Conservation (phyloP, 2,888 invertebrate species). For the Tenodera sinensis region DNA sequence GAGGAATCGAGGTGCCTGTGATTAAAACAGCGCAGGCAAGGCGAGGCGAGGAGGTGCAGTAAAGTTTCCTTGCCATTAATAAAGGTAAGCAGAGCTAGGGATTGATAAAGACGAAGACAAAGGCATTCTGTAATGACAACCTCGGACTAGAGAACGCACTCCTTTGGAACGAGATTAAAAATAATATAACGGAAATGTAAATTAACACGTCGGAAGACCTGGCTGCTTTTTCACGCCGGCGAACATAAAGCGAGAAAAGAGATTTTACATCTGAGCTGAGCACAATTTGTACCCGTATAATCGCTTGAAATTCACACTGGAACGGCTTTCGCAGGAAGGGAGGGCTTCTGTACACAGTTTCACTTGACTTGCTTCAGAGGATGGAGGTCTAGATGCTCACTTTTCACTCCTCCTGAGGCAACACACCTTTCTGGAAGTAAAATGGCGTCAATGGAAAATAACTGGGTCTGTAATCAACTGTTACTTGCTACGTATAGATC, state of each 20-base stretch:
- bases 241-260: background rate
- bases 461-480: background rate
- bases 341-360: background rate
- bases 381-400: background rate
- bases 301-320: background rate
- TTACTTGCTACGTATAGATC: too few species aligned
- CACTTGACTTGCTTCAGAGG: background rate
- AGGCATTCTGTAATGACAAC: background rate
- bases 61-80: background rate
- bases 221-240: background rate
- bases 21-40: background rate
- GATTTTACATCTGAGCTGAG: background rate
- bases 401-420: background rate
- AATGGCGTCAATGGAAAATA: background rate
- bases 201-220: background rate
- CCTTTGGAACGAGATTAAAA: background rate
- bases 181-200: background rate
- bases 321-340: background rate
- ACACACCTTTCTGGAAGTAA: background rate
- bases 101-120: background rate
- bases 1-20: background rate
- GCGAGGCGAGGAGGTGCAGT: background rate
- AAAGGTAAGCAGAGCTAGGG: background rate
- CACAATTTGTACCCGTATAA: background rate
- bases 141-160: background rate